Evolutionary conservation across 1,140 invertebrate species (phyloP), one percentile per base, ranked within the genome.

Genomic region (Ceratina calcarata): DNA sequence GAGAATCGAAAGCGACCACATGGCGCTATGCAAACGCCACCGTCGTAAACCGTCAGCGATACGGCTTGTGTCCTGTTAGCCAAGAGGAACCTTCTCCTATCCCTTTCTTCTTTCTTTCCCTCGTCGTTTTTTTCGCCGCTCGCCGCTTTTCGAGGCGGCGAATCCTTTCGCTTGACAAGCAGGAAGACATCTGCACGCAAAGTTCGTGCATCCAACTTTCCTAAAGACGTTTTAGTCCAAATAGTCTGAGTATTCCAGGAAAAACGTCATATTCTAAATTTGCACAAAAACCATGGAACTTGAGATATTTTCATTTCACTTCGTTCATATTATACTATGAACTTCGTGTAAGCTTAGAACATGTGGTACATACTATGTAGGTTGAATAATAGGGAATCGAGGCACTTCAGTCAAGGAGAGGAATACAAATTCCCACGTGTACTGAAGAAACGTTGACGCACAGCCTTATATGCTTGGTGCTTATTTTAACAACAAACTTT

Each of bases 1-100:
- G 45, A 45, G 71, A 80, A 68, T 75, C 78, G 66, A 45, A 45
- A 81, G 80, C 85, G 74, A 84, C 91, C 91, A 92, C 87, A 92
- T 92, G 91, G 90, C 89, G 86, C 85, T 90, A 84, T 67, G 81
- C 77, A 84, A 87, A 88, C 80, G 81, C 80, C 75, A 76, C 20
- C 76, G 82, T 66, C 86, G 83, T 89, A 87, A 89, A 88, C 80
- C 84, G 85, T 85, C 80, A 87, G 82, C 86, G 83, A 84, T 85
- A 87, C 82, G 70, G 68, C 70, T 67, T 78, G 78, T 71, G 73
- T 84, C 82, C 79, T 68, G 69, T 68, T 61, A 66, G 80, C 69
- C 49, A 79, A 58, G 66, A 66, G 3, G 67, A 57, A 51, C 51
- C 77, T 72, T 81, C 27, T 60, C 32, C 60, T 64, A 7, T 20